Evolutionary conservation across 2,797 vertebrate genomes (phyloP).

Genomic region (Lithobates sylvaticus): DNA sequence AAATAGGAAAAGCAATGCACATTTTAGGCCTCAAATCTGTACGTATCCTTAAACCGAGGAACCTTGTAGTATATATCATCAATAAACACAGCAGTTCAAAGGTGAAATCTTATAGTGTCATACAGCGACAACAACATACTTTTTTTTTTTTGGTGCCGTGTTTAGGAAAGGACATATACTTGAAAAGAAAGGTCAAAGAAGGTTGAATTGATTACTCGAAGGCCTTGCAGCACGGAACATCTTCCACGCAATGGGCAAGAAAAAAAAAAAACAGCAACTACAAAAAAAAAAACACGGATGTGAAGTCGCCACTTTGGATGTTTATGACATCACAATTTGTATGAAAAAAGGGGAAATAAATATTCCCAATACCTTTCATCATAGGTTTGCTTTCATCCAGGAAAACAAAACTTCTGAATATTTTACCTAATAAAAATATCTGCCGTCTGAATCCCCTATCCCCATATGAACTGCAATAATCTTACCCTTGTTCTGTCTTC

Average conservation of each 20-base stretch:
- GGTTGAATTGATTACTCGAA: slow-evolving; percentile 26
- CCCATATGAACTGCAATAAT: not conserved
- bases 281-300: not conserved
- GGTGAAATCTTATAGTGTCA: not conserved
- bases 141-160: not conserved
- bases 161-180: not conserved
- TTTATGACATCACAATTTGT: not conserved
- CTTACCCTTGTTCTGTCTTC: slow-evolving; percentile 97
- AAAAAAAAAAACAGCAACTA: not conserved
- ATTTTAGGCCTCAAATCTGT: not conserved
- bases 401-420: too few species aligned
- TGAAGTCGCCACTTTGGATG: not conserved
- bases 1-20: not conserved
- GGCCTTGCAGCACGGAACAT: not conserved
- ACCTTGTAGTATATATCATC: not conserved
- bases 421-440: not conserved
- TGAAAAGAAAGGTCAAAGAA: slow-evolving; percentile 39
- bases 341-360: not conserved
- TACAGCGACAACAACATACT: not conserved
- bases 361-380: too few species aligned
- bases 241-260: not conserved
- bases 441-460: not conserved
- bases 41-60: not conserved
- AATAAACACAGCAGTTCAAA: not conserved
- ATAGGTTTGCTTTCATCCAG: too few species aligned